phyloP scores from a whole-genome alignment of 2,113 vertebrate species.

The Pao palembangensis region DNA sequence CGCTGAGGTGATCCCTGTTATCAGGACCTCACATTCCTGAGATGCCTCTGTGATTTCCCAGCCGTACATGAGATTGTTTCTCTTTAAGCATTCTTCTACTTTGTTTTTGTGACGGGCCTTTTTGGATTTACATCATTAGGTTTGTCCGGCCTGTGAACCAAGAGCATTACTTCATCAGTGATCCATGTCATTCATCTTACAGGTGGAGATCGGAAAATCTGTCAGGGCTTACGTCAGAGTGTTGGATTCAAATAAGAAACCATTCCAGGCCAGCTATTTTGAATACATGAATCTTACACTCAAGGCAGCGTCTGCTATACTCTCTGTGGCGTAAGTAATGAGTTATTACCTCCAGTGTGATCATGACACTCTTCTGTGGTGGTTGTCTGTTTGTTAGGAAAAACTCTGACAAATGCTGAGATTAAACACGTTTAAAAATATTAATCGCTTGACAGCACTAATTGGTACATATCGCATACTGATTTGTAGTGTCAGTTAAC shows the following conservation, averaged over 20 bases:
- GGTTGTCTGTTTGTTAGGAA: no score
- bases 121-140: slow-evolving; percentile 15
- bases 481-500: no score
- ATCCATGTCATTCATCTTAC: slow-evolving; percentile 34
- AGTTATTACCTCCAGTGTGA: no score
- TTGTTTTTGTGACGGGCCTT: slow-evolving; percentile 2
- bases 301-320: slow-evolving; percentile 82
- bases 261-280: slow-evolving; percentile 87
- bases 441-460: no score
- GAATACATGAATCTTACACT: slow-evolving; percentile 87
- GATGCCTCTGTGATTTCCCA: slow-evolving; percentile 4
- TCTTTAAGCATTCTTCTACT: not conserved
- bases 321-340: slow-evolving; percentile 85
- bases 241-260: slow-evolving; percentile 85
- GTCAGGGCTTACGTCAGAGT: slow-evolving; percentile 89
- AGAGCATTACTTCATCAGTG: slow-evolving; percentile 12
- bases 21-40: slow-evolving; percentile 25
- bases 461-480: no score
- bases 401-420: no score
- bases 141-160: slow-evolving; percentile 20
- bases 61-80: slow-evolving; percentile 7
- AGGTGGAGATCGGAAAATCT: slow-evolving; percentile 94
- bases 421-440: no score
- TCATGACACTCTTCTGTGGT: no score
- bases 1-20: slow-evolving; percentile 19